Evolutionary conservation across 2,888 invertebrate species (phyloP).

Genomic region (Hanleya hanleyi): DNA sequence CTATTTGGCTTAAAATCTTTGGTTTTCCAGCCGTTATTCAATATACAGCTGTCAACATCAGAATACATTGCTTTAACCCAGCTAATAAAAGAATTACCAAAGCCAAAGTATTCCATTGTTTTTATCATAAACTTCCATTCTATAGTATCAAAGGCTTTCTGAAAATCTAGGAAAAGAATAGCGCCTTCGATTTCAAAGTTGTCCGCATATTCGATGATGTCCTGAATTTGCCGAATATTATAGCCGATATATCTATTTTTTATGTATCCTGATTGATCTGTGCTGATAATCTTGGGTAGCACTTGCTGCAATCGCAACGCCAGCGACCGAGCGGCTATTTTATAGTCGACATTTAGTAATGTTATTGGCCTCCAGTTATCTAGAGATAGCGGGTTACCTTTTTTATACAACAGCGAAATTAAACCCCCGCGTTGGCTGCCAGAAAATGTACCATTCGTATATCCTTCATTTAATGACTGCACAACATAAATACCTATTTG

Average conservation of each 20-base stretch:
- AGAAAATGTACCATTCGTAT: conserved; percentile 10
- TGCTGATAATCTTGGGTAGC: not conserved
- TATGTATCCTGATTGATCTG: conserved; percentile 14
- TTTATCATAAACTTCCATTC: conserved; percentile 9
- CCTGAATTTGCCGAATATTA: conserved; percentile 20
- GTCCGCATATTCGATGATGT: conserved; percentile 23
- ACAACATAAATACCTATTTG: conserved; percentile 2
- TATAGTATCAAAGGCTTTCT: conserved; percentile 30
- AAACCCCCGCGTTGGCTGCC: no score
- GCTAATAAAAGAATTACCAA: conserved; percentile 5
- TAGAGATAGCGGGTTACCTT: not conserved
- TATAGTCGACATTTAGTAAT: no score
- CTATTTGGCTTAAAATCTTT: not conserved
- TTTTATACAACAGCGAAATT: conserved; percentile 6
- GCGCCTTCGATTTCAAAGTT: conserved; percentile 15
- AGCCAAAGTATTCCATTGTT: conserved; percentile 10
- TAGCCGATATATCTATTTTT: conserved; percentile 19
- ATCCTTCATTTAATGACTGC: conserved; percentile 17
- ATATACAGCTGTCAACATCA: not conserved
- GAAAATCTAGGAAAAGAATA: conserved; percentile 28
- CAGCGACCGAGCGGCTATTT: conserved; percentile 13
- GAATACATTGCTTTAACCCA: conserved; percentile 14
- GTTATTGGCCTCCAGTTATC: conserved; percentile 12
- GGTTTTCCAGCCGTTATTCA: conserved; percentile 13
- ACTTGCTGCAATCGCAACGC: conserved; percentile 14